Conservation (phyloP, 64 coral and sea anemone genomes). For the Exaiptasia diaphana region DNA sequence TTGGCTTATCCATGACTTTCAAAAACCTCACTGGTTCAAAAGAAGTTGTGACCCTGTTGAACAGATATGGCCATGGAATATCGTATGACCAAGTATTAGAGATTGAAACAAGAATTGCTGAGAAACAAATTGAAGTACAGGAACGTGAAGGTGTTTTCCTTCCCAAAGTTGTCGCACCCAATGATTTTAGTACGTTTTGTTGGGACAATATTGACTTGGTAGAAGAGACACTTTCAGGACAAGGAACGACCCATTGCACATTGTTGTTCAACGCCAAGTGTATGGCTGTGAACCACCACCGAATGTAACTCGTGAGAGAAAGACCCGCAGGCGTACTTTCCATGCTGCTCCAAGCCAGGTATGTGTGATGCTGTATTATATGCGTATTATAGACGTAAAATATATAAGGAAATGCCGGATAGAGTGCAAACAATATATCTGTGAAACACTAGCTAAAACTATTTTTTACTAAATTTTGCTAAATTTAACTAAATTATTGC, state of each 20-base stretch:
- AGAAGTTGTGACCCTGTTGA: slow-evolving; percentile 39
- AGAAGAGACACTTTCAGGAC: slow-evolving; percentile 37
- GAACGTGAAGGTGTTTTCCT: slow-evolving; percentile 7
- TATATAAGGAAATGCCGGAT: too few species aligned
- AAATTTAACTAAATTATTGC: background rate
- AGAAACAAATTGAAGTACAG: slow-evolving; percentile 26
- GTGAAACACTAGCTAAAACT: background rate
- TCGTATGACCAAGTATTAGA: slow-evolving; percentile 48
- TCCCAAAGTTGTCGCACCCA: background rate
- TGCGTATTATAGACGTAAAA: too few species aligned
- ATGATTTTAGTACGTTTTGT: slow-evolving; percentile 25
- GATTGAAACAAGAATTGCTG: slow-evolving; percentile 45
- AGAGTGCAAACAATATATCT: too few species aligned
- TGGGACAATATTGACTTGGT: slow-evolving; percentile 49
- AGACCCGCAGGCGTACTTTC: background rate
- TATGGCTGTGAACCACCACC: background rate
- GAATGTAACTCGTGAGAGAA: background rate
- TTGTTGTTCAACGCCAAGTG: slow-evolving; percentile 29
- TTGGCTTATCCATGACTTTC: slow-evolving; percentile 14
- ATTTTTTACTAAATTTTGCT: background rate
- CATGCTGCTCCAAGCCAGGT: background rate
- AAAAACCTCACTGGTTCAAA: slow-evolving; percentile 36
- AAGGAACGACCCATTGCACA: slow-evolving; percentile 38
- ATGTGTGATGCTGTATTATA: too few species aligned
- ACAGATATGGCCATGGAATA: slow-evolving; percentile 57